Base-by-base conservation (phyloP, 1,140 invertebrate genomes). In the Lepeophtheirus salmonis region DNA sequence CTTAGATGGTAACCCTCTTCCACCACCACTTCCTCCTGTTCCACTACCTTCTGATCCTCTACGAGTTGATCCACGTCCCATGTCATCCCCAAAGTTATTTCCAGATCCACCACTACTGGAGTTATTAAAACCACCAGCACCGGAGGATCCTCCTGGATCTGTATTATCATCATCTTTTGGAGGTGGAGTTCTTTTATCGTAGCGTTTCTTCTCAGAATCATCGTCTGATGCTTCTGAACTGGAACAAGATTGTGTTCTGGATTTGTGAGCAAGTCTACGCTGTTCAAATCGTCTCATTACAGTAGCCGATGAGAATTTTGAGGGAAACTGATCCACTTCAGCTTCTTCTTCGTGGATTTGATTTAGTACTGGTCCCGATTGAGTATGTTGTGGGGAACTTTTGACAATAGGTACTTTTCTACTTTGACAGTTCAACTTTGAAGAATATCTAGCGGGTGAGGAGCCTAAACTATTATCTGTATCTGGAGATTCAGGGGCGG, bases 151-250 rank as follows among this genome's bases (percentile, higher is more conserved):
- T 6, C 50, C 50, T 22, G 50, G 21, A 70, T 84, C 84, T 53
- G 84, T 80, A n/a, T 41, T n/a, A n/a, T 41, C 30, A 41, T 41
- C 30, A 41, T 41, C 30, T n/a, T 41, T 41, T 10, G 30, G 30
- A 10, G 30, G 30, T 10, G 17, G 81, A 80, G 18, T 83, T 71
- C 65, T 87, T 86, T 67, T 86, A 84, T 41, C 30, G 30, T n/a
- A 10, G 30, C 30, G 30, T 14, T 81, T 76, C 49, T 77, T 77
- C 68, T 89, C 86, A 41, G 83, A 83, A 66, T 91, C 87, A 70
- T 90, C 87, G 69, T 91, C 88, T 55, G 85, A 89, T 3, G 87
- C 83, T 68, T 89, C 86, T 0, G 86, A 89, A 56, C 84, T 86
- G 64, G 84, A 86, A 67, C 86, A 89, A 2, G 84, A 87, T 1